Base-by-base conservation (phyloP, 1,140 invertebrate species). In the Drosophila parabipectinata region DNA sequence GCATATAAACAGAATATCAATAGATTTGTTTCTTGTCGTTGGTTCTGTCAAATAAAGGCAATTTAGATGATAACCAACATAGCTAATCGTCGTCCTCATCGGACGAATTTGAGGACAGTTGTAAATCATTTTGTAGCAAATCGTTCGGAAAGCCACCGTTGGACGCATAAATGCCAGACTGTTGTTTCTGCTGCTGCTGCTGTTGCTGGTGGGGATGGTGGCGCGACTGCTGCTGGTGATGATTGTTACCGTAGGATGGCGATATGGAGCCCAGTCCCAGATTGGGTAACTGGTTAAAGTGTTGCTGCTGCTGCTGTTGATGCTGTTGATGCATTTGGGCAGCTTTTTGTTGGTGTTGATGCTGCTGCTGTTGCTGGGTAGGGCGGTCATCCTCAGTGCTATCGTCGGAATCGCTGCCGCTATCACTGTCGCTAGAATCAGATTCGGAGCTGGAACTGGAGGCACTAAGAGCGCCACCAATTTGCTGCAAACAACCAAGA, bases 81-180 rank as follows among this genome's bases (percentile, higher is more conserved):
- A 32, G 41, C 80, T 85, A 90, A 71, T 90, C 83, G 71, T 91
- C 90, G 67, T 91, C 87, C 56, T 90, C 90, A 58, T 91, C 90
- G 66, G 90, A 91, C 74, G 91, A 92, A 77, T 91, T 91, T 41
- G 91, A 92, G 44, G 91, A 96, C 66, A 96, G 92, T 84, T 95
- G 94, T 72, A 96, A 92, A 92, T 96, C 95, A 77, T 95, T 95
- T 85, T 94, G 94, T 45, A 95, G 91, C 72, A 95, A 92, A 92
- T 93, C 93, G 81, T 92, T 92, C 58, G 93, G 92, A 92, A 94
- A 93, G 8, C 92, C 89, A 56, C 92, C 89, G 47, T 91, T 85
- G 55, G 92, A 79, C 85, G 82, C 83, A 78, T 78, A 85, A 60
- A 72, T 82, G 61, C 83, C 82, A 56, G 82, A 81, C 60, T 80